These are phyloP conservation scores for Dorcus parallelipipedus DNA, from an alignment of 2,888 invertebrate species.

Conservation along the genomic window DNA sequence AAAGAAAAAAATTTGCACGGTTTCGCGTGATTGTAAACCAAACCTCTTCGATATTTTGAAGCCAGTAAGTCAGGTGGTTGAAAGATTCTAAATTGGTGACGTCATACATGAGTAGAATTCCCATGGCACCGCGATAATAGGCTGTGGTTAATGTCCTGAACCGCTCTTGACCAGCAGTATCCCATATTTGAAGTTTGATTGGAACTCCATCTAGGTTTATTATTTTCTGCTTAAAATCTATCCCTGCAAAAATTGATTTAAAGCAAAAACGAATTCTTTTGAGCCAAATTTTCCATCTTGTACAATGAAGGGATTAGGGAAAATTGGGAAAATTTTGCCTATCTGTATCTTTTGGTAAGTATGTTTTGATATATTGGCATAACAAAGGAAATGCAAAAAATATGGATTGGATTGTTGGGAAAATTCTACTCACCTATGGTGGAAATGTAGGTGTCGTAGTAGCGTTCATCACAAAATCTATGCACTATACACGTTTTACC, in stretches of 20 bases:
- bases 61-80: slow-evolving; percentile 86
- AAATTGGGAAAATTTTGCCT: no score
- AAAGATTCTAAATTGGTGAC: slow-evolving; percentile 88
- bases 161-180: slow-evolving; percentile 74
- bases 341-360: no score
- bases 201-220: slow-evolving; percentile 83
- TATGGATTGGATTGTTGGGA: neutral
- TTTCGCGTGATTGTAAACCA: slow-evolving; percentile 21
- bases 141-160: slow-evolving; percentile 83
- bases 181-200: slow-evolving; percentile 84
- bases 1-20: neutral
- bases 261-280: no score
- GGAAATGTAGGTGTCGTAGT: slow-evolving; percentile 87
- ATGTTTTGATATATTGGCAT: slow-evolving; percentile 1
- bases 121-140: slow-evolving; percentile 88
- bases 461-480: slow-evolving; percentile 84
- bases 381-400: neutral
- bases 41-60: slow-evolving; percentile 87
- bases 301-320: no score
- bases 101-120: slow-evolving; percentile 87
- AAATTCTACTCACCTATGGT: slow-evolving; percentile 73
- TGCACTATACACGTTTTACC: slow-evolving; percentile 89
- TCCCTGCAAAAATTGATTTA: slow-evolving; percentile 55
- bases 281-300: no score
- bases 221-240: slow-evolving; percentile 87